Base-by-base conservation (phyloP, 2,113 vertebrate species). In the Clinocottus analis region DNA sequence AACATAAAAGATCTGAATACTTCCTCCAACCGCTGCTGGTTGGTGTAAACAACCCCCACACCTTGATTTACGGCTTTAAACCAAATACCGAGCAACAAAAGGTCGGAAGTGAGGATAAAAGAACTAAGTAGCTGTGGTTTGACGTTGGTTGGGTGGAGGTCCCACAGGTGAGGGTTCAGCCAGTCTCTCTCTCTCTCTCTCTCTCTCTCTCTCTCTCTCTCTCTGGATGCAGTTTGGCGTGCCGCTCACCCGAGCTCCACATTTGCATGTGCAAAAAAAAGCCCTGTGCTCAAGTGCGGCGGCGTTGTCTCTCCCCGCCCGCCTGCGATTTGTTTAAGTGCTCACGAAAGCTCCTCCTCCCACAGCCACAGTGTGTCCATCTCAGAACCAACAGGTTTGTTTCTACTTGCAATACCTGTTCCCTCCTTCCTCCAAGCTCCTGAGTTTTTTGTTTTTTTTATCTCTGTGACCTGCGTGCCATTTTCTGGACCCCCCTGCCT, bases 201-300 rank as follows among this genome's bases (percentile, higher is more conserved):
- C 55, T n/a, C 21, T 10, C 9, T 5, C 45, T 82, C 47, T 45
- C 45, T 31, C 37, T 68, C 45, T 29, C 29, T 67, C 45, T 27
- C 9, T 39, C 43, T 33, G 41, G 39, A 49, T 85, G 75, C 84
- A 60, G 90, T 77, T 87, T 76, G 67, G 35, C 67, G 66, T 77
- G 80, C 76, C 67, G 41, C 77, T 82, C 80, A 77, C 77, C 74
- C 80, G 74, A 84, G 75, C 51, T 19, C 75, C 45, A 25, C 41
- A 91, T 93, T 93, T 93, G 93, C 91, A 92, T 93, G 87, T 87
- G 84, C 82, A 89, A 90, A 90, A 83, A 89, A 84, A 4, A 33
- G 75, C 74, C 77, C 65, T 70, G 74, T 51, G 79, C 69, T 82
- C 77, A 79, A 75, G 74, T 35, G 71, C 80, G 9, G 75, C 9